phyloP scores from a whole-genome alignment of 1,140 invertebrate genomes.

The Bicyclus anynana region DNA sequence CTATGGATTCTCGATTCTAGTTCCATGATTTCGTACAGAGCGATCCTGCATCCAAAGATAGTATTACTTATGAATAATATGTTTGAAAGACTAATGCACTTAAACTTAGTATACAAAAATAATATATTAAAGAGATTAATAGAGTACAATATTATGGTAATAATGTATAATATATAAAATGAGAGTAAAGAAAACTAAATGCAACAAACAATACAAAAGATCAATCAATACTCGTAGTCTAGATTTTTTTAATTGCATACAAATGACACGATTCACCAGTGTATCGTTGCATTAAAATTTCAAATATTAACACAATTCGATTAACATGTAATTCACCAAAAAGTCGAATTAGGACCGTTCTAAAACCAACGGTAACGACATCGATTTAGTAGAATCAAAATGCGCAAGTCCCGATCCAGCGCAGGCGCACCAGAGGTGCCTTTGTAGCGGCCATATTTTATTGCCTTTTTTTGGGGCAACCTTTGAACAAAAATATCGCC shows the following conservation, averaged over 20 bases:
- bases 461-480: slow-evolving; percentile 56
- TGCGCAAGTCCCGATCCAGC: slow-evolving; percentile 60
- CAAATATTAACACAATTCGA: neutral
- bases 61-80: neutral
- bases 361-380: slow-evolving; percentile 35
- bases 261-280: too few relatives aligned
- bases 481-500: slow-evolving; percentile 66
- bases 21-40: neutral
- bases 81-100: too few relatives aligned
- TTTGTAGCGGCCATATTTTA: slow-evolving; percentile 72
- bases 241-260: too few relatives aligned
- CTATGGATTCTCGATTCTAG: neutral
- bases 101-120: too few relatives aligned
- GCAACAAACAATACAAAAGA: too few relatives aligned
- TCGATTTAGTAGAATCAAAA: slow-evolving; percentile 43
- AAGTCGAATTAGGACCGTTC: neutral
- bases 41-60: neutral
- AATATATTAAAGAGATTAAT: too few relatives aligned
- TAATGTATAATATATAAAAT: too few relatives aligned
- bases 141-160: too few relatives aligned
- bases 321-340: too few relatives aligned
- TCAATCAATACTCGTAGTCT: too few relatives aligned
- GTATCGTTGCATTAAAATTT: neutral
- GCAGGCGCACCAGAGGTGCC: slow-evolving; percentile 66
- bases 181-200: too few relatives aligned